Evolutionary conservation across 2,797 vertebrate genomes (phyloP).

Genomic region (Acrocephalus scirpaceus): DNA sequence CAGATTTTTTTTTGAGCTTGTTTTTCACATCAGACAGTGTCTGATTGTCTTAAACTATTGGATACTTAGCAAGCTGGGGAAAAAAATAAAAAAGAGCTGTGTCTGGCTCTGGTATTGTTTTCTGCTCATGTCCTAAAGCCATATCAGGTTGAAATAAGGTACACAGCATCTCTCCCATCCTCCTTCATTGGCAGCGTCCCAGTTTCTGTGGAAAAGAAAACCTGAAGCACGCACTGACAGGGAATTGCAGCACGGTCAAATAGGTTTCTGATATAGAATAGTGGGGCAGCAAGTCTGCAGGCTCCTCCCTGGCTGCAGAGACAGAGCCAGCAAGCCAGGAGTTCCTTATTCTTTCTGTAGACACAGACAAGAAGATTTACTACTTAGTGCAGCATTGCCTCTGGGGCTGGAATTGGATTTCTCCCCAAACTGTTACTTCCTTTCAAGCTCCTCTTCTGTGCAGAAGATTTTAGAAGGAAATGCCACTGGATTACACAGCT

Average conservation of each 20-base stretch:
- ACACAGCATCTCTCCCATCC: background rate
- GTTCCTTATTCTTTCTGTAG: background rate
- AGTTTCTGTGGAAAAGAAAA: conserved; percentile 22
- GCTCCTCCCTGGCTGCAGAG: background rate
- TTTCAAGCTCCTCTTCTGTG: conserved; percentile 40
- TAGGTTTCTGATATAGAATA: background rate
- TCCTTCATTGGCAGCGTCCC: background rate
- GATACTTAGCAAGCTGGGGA: background rate
- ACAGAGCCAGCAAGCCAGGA: background rate
- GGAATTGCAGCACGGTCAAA: background rate
- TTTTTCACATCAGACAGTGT: background rate
- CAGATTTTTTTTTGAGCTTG: background rate
- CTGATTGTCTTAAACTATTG: background rate
- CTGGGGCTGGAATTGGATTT: conserved; percentile 25
- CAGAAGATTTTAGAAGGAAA: conserved; percentile 54
- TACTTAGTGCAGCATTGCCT: conserved; percentile 7
- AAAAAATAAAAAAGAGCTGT: background rate
- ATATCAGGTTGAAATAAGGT: background rate
- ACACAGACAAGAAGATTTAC: conserved; percentile 19
- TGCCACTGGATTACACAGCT: conserved; percentile 59
- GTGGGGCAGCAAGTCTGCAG: background rate
- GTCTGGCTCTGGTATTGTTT: background rate
- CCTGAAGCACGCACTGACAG: background rate
- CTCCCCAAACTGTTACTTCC: conserved; percentile 46
- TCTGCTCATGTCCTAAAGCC: conserved; percentile 12